phyloP scores from a whole-genome alignment of 2,113 vertebrate species.

The Aptenodytes patagonicus region DNA sequence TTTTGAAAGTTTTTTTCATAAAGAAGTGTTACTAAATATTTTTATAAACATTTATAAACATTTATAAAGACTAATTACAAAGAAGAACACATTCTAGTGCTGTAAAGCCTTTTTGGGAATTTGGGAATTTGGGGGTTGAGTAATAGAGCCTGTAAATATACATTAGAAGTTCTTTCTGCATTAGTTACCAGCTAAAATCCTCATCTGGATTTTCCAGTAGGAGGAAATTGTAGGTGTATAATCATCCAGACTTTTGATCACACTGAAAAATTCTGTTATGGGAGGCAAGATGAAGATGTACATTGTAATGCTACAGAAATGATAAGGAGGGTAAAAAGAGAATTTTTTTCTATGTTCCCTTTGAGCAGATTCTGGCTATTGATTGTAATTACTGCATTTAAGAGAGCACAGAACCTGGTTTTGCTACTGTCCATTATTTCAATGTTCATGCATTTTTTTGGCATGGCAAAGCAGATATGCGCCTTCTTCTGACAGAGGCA shows the following conservation, averaged over 20 bases:
- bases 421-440: background rate
- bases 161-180: background rate
- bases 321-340: background rate
- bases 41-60: background rate
- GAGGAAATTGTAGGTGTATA: background rate
- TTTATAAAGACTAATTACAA: background rate
- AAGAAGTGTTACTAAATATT: background rate
- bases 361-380: background rate
- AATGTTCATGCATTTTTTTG: background rate
- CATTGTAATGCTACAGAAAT: background rate
- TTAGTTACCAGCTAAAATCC: background rate
- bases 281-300: background rate
- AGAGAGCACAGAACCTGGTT: background rate
- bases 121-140: background rate
- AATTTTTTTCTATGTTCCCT: background rate
- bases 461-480: background rate
- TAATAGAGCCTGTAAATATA: background rate
- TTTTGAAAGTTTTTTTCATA: background rate
- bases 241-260: background rate
- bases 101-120: background rate
- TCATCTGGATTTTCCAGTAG: background rate
- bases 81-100: background rate
- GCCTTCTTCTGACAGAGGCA: background rate
- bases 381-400: background rate
- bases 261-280: background rate